Base-by-base conservation (phyloP, 2,113 vertebrate species). In the Meles meles region DNA sequence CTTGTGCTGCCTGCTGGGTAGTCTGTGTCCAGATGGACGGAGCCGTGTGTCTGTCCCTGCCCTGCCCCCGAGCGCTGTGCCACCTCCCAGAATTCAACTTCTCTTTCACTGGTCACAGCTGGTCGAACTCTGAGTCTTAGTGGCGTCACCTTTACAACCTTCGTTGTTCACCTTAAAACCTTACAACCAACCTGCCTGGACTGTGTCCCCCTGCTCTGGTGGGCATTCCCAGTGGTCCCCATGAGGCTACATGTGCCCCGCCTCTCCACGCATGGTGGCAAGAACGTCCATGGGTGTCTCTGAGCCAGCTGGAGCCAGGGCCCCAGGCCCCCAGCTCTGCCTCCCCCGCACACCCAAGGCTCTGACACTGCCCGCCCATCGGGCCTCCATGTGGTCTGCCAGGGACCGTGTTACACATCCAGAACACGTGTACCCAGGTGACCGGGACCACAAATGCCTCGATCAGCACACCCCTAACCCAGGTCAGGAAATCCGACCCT, bases 401-500 rank as follows among this genome's bases (percentile, higher is more conserved):
- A 13, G 13, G 67, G 49, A 71, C 59, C 2, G 13, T 4, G 14
- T 74, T n/a, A 29, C 0, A 6, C 39, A 6, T 11, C 13, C 0
- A 4, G 0, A 2, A n/a, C 57, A 55, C 0, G 12, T 1, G 15
- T 13, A 13, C 10, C 12, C 2, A 12, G 52, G n/a, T 7, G 18
- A 69, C 29, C 0, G 6, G 21, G 7, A 57, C 63, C 4, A 27
- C 13, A 47, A 34, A 42, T 29, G 42, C 61, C 67, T 1, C 17
- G 37, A 63, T 11, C 3, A 42, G 49, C 8, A 27, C 72, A 15
- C 63, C 9, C 47, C 29, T 31, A 20, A 1, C 29, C 44, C 7
- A 0, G 15, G 14, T 17, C 27, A 10, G 25, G 7, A 74, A 49
- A 23, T 3, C 42, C 21, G 0, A 10, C 14, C 23, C 14, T 3